Percentiles rank a stretch among this genome's conserved stretches.
These are phyloP conservation scores for Pelecanoides urinatrix DNA, from an alignment of 2,113 vertebrate species.

Conservation along the genomic window DNA sequence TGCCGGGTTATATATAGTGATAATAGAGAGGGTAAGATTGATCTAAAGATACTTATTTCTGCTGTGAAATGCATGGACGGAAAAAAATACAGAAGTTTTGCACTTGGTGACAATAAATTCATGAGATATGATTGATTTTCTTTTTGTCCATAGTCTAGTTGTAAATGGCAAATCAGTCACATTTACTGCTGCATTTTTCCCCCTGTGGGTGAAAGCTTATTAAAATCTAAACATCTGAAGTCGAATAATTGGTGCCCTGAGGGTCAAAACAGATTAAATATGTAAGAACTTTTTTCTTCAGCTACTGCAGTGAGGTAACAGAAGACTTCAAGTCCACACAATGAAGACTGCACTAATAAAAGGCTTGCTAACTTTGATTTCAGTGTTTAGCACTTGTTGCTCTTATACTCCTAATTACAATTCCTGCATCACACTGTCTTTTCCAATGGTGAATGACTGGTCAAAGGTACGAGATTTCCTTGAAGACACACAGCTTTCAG, in stretches of 20 bases:
- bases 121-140: neutral
- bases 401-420: neutral
- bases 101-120: neutral
- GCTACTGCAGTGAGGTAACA: neutral
- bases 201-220: neutral
- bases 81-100: neutral
- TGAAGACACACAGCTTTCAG: neutral
- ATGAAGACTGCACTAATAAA: neutral
- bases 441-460: neutral
- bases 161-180: neutral
- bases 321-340: neutral
- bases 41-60: neutral
- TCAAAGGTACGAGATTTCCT: neutral
- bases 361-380: neutral
- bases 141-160: neutral
- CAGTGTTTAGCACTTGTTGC: neutral
- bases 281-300: neutral
- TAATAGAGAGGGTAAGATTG: neutral
- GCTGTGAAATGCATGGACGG: neutral
- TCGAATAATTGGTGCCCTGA: neutral
- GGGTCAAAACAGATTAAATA: neutral
- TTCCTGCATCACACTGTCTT: neutral
- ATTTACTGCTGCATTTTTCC: neutral
- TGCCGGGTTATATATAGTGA: neutral
- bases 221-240: conserved; percentile 24